phyloP scores from a whole-genome alignment of 2,797 vertebrate species.

The Lutjanus argentimaculatus region DNA sequence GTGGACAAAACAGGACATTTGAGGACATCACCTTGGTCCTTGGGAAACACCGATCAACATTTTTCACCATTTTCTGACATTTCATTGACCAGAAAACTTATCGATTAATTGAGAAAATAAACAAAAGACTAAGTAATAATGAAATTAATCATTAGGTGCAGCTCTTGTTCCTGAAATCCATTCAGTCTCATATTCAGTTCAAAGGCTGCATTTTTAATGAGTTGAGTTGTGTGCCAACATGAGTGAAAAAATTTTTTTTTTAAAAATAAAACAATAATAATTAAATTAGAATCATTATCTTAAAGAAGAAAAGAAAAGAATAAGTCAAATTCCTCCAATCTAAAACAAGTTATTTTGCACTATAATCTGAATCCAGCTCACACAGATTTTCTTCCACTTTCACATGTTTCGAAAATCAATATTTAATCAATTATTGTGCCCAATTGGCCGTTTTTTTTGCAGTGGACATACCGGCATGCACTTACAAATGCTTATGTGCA shows the following conservation, averaged over 20 bases:
- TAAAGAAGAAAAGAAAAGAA: neutral
- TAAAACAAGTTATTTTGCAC: neutral
- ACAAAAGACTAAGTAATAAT: too few relatives aligned
- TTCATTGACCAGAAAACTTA: too few relatives aligned
- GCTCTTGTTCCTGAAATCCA: too few relatives aligned
- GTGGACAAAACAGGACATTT: too few relatives aligned
- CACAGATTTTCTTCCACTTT: neutral
- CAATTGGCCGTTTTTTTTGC: neutral
- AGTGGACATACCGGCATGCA: neutral
- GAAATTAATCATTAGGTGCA: too few relatives aligned
- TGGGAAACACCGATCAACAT: too few relatives aligned
- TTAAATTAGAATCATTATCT: neutral
- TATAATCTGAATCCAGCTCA: neutral
- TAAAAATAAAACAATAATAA: neutral
- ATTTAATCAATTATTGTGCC: neutral
- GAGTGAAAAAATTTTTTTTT: neutral
- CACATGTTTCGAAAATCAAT: neutral
- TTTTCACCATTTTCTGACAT: too few relatives aligned
- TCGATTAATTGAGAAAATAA: too few relatives aligned
- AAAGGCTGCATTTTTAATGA: conserved; percentile 7
- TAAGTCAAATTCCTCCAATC: neutral
- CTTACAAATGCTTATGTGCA: conserved; percentile 24
- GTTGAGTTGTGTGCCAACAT: neutral
- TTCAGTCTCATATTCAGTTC: neutral
- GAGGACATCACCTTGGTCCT: too few relatives aligned